A percentile compares a stretch with the other conserved stretches of the same genome.
phyloP scores from a whole-genome alignment of 2,888 invertebrate species.

The Dichetophora obliterata region DNA sequence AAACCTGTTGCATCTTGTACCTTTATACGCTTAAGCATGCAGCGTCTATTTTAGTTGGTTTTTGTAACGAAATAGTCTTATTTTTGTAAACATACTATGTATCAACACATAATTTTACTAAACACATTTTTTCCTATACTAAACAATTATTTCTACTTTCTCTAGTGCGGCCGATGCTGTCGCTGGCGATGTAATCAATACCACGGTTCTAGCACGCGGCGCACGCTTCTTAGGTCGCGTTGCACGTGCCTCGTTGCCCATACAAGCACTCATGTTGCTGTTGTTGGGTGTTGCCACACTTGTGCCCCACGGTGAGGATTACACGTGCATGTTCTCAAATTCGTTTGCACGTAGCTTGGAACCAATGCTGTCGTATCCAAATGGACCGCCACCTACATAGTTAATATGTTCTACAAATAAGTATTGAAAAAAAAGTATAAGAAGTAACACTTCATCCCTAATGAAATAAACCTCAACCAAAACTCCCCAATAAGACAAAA shows the following conservation, averaged over 20 bases:
- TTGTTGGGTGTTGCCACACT: constrained; percentile 93
- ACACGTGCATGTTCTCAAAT: constrained; percentile 87
- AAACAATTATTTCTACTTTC: not conserved
- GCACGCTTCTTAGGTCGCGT: constrained; percentile 91
- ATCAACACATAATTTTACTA: not conserved
- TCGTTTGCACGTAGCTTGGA: constrained; percentile 86
- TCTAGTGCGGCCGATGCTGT: constrained; percentile 60
- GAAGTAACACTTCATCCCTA: not conserved
- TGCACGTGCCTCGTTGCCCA: constrained; percentile 90
- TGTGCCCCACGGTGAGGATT: constrained; percentile 88
- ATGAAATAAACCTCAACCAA: not conserved
- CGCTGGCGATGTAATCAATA: constrained; percentile 73
- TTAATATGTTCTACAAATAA: constrained; percentile 7
- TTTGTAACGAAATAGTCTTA: not conserved
- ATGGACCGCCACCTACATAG: constrained; percentile 94
- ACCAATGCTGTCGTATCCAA: constrained; percentile 90
- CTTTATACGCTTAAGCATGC: constrained; percentile 3
- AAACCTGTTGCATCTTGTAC: not conserved
- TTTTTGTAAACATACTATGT: not conserved
- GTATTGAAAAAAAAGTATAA: not conserved
- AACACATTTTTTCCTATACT: not conserved
- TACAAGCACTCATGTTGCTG: constrained; percentile 93
- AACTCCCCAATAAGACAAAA: constrained; percentile 18
- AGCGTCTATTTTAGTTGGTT: not conserved
- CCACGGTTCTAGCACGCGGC: constrained; percentile 79